Conservation (phyloP, 2,797 vertebrate species). For the Anomalospiza imberbis region DNA sequence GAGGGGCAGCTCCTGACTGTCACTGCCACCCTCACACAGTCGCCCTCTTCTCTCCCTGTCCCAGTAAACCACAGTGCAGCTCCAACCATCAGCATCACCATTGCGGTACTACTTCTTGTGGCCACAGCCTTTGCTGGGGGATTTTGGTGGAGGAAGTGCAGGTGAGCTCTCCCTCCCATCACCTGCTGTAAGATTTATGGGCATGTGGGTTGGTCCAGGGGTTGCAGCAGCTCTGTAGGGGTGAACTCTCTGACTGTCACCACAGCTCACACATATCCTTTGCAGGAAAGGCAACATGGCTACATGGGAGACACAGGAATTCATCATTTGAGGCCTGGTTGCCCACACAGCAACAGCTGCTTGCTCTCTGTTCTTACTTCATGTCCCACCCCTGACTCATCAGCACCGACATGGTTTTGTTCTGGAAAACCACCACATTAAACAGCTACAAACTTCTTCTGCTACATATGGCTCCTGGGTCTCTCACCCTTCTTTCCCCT, state of each 20-base stretch:
- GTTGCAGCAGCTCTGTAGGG: not conserved
- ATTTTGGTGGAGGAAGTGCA: not conserved
- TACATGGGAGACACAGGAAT: not conserved
- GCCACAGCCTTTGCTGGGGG: not conserved
- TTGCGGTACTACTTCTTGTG: not conserved
- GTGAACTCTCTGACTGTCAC: not conserved
- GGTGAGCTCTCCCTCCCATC: not conserved
- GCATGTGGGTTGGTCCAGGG: fast-evolving
- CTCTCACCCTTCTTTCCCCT: not conserved
- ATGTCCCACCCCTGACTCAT: not conserved
- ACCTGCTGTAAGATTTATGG: not conserved
- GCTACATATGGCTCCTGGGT: not conserved
- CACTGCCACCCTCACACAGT: not conserved
- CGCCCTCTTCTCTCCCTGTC: not conserved
- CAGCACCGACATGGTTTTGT: fast-evolving
- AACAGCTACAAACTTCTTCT: not conserved
- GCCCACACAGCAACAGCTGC: fast-evolving
- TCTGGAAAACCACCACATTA: not conserved
- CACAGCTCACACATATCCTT: not conserved
- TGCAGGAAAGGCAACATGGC: not conserved
- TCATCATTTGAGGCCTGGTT: not conserved
- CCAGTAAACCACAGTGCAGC: not conserved
- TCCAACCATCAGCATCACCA: not conserved
- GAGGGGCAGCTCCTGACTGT: not conserved
- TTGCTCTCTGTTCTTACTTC: not conserved